These are phyloP conservation scores for Gymnoscopelus microlampas DNA, from an alignment of 2,797 vertebrate species.

Conservation along the genomic window DNA sequence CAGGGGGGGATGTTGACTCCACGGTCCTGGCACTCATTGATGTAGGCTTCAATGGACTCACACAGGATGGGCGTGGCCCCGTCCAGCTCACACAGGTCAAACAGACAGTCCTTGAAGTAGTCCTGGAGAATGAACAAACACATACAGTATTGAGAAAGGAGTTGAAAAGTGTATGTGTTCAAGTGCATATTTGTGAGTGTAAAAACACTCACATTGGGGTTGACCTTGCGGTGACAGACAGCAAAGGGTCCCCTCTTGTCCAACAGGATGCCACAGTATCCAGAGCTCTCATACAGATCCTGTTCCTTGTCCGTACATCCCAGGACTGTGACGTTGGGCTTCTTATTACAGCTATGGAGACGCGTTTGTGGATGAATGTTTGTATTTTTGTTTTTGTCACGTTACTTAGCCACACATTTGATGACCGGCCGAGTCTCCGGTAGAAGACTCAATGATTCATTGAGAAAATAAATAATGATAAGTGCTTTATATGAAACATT, in stretches of 20 bases:
- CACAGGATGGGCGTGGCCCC: constrained; percentile 75
- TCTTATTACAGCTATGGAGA: constrained; percentile 71
- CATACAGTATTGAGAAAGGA: neutral
- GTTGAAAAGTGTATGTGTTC: neutral
- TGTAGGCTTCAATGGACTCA: constrained; percentile 81
- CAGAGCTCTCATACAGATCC: constrained; percentile 72
- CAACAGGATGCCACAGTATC: constrained; percentile 78
- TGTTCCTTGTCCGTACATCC: constrained; percentile 68
- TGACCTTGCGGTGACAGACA: constrained; percentile 76
- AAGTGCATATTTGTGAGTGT: neutral
- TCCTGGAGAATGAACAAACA: constrained; percentile 52
- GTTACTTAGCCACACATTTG: no score
- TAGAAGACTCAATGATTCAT: no score
- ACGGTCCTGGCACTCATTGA: constrained; percentile 81
- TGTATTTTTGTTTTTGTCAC: neutral
- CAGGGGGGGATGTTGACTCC: constrained; percentile 74
- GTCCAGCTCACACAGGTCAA: constrained; percentile 80
- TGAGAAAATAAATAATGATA: no score
- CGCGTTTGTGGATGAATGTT: neutral
- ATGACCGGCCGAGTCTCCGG: no score
- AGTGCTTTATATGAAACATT: no score
- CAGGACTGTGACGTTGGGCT: constrained; percentile 63
- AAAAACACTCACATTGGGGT: constrained; percentile 74
- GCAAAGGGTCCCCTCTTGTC: constrained; percentile 79
- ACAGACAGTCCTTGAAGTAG: constrained; percentile 80